Evolutionary conservation across 2,113 vertebrate genomes (phyloP).

Genomic region (Seriola aureovittata): DNA sequence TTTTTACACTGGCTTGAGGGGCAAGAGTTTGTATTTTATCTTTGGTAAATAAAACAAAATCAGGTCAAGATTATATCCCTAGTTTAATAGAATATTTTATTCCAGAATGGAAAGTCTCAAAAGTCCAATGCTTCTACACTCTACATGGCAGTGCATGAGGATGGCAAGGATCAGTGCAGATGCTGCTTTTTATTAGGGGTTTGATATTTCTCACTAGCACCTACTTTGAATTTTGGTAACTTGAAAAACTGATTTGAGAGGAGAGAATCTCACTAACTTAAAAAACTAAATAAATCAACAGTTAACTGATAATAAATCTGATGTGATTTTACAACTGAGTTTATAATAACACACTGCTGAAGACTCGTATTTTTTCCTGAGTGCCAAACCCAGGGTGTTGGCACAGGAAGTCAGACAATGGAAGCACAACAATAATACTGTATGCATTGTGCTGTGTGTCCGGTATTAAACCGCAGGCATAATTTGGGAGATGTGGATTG

Average conservation of each 20-base stretch:
- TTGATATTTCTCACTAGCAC: not conserved
- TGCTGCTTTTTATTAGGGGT: not conserved
- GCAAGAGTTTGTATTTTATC: not conserved
- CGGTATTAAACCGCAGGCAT: slow-evolving; percentile 18
- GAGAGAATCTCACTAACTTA: not conserved
- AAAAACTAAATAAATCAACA: slow-evolving; percentile 1
- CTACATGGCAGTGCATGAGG: not conserved
- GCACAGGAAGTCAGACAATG: slow-evolving; percentile 68
- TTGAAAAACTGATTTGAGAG: too few species aligned
- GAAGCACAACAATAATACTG: slow-evolving; percentile 49
- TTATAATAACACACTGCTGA: slow-evolving; percentile 19
- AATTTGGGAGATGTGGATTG: slow-evolving; percentile 23
- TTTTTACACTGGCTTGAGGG: not conserved
- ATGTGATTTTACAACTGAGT: slow-evolving; percentile 22
- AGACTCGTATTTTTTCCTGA: slow-evolving; percentile 42
- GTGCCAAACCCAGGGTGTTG: slow-evolving; percentile 35
- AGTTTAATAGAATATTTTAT: too few species aligned
- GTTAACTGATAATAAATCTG: slow-evolving; percentile 3
- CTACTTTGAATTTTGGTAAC: too few species aligned
- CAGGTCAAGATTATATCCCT: not conserved
- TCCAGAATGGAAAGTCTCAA: too few species aligned
- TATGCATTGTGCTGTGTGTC: slow-evolving; percentile 48
- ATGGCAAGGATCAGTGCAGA: not conserved
- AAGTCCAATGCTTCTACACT: not conserved
- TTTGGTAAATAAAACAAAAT: not conserved